phyloP scores from a whole-genome alignment of 2,888 invertebrate genomes.

The Agrotis exclamationis region DNA sequence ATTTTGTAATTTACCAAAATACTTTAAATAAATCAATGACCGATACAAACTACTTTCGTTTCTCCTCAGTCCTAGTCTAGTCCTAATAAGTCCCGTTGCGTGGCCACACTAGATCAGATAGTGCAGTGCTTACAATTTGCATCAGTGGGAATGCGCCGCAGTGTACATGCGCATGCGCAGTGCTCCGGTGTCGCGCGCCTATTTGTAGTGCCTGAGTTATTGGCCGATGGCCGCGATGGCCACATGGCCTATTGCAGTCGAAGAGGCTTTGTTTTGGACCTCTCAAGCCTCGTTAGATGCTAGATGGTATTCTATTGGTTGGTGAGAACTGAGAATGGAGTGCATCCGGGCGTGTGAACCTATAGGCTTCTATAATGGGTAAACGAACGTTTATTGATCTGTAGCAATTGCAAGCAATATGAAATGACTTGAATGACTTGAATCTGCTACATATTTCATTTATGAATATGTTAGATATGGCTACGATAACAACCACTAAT shows the following conservation, averaged over 20 bases:
- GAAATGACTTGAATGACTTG: too few species aligned
- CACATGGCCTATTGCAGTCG: constrained; percentile 5
- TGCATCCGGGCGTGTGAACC: neutral
- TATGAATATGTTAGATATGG: neutral
- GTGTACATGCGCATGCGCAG: constrained; percentile 11
- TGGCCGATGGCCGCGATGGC: constrained; percentile 21
- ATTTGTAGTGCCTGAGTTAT: constrained; percentile 49
- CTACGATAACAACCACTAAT: neutral
- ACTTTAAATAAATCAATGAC: too few species aligned
- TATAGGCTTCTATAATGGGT: neutral
- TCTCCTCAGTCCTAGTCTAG: neutral
- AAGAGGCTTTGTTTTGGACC: constrained; percentile 17
- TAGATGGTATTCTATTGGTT: constrained; percentile 6
- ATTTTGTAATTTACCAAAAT: too few species aligned
- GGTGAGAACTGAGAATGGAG: neutral
- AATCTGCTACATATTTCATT: too few species aligned
- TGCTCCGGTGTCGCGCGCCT: constrained; percentile 35
- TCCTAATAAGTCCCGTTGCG: neutral
- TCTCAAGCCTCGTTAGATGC: constrained; percentile 6
- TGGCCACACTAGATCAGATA: constrained; percentile 60
- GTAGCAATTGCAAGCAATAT: too few species aligned
- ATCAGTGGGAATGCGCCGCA: constrained; percentile 58
- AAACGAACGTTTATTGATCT: neutral
- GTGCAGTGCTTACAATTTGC: constrained; percentile 57
- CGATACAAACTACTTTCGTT: neutral